Evolutionary conservation across 2,888 invertebrate genomes (phyloP).

Genomic region (Drosophila recens): DNA sequence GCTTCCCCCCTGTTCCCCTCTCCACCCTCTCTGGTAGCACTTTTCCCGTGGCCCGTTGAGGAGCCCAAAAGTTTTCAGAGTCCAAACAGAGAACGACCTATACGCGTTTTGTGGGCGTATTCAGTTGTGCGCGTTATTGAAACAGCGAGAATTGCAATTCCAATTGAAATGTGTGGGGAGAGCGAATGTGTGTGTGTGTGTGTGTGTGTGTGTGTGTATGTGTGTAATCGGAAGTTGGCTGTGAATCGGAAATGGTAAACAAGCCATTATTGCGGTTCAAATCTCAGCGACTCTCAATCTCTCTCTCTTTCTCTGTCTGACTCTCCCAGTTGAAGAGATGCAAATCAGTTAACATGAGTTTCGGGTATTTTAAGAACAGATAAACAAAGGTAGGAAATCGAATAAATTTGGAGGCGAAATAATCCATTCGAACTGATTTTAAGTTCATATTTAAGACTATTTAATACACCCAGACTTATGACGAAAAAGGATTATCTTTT

Average conservation of each 20-base stretch:
- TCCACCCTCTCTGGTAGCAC: not conserved
- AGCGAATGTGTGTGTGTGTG: slow-evolving; percentile 20
- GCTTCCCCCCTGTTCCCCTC: not conserved
- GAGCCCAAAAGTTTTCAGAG: slow-evolving; percentile 14
- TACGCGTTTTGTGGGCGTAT: slow-evolving; percentile 59
- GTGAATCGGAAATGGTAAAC: slow-evolving; percentile 55
- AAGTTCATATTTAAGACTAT: no score
- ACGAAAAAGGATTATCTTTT: not conserved
- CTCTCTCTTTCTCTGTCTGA: not conserved
- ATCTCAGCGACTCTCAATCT: slow-evolving; percentile 9
- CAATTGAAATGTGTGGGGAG: slow-evolving; percentile 29
- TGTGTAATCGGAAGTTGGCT: slow-evolving; percentile 48
- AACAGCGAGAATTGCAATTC: slow-evolving; percentile 60
- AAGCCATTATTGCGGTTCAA: slow-evolving; percentile 46
- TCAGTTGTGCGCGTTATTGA: slow-evolving; percentile 43
- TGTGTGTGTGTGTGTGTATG: slow-evolving; percentile 18
- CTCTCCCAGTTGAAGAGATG: not conserved
- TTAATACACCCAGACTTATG: no score
- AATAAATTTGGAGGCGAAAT: not conserved
- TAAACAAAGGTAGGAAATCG: not conserved
- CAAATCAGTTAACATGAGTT: slow-evolving; percentile 16
- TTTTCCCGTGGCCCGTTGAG: slow-evolving; percentile 19
- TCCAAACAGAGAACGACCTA: slow-evolving; percentile 32
- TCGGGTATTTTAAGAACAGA: slow-evolving; percentile 9
- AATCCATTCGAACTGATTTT: not conserved